Base-by-base conservation (phyloP, 1,140 invertebrate species). In the Drosophila ficusphila region DNA sequence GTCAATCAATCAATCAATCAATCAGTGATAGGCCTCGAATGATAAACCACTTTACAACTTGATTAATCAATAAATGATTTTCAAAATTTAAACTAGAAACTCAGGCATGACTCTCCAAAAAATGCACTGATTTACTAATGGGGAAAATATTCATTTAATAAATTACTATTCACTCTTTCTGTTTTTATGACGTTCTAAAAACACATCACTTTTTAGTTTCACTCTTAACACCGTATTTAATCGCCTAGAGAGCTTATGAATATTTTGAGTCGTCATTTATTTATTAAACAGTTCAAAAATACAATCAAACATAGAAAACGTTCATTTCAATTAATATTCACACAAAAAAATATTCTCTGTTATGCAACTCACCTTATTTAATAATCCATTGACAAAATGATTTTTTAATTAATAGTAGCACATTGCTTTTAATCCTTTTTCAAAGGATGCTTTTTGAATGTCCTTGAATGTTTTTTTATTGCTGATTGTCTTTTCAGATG, bases 291-390 rank as follows among this genome's bases (percentile, higher is more conserved):
- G 3, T 16, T 4, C 2, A 14, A 44, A 14, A 23, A 21, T 0
- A 33, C 19, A 4, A 33, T 11, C 11, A 7, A n/a, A n/a, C n/a
- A n/a, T n/a, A n/a, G n/a, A n/a, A n/a, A n/a, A n/a, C n/a, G n/a
- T n/a, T n/a, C n/a, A n/a, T n/a, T n/a, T n/a, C n/a, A n/a, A n/a
- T n/a, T n/a, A n/a, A n/a, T n/a, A n/a, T n/a, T n/a, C n/a, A n/a
- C n/a, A n/a, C n/a, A n/a, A n/a, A n/a, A n/a, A n/a, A n/a, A n/a
- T 3, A 12, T 42, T 53, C n/a, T 7, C n/a, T 12, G n/a, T 75
- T 77, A 78, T 68, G 36, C 52, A 79, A 81, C 76, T 79, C 23
- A 79, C 76, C 65, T 25, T 11, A 38, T 2, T 39, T 36, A 23
- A 11, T 69, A 49, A 72, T 47, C 27, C 27, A 29, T 27, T 14